A percentile compares a stretch with the other conserved stretches of the same genome.
Evolutionary conservation across 2,797 vertebrate species (phyloP).

Genomic region (Numenius phaeopus): DNA sequence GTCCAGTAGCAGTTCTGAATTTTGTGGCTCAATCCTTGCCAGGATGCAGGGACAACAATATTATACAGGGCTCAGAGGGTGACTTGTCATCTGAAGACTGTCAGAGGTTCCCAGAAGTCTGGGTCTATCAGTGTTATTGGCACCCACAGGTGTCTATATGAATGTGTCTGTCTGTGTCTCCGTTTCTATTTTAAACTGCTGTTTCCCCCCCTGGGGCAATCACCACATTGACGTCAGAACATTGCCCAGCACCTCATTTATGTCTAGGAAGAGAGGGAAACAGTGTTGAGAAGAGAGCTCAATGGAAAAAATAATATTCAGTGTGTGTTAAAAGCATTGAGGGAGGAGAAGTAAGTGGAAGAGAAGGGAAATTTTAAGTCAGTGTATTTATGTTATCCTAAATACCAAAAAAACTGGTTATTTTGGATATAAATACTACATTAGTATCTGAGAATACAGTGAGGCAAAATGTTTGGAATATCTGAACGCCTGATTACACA

Average conservation of each 20-base stretch:
- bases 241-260: conserved; percentile 67
- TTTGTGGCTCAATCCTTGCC: neutral
- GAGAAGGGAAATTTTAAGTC: conserved; percentile 51
- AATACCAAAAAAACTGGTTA: neutral
- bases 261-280: conserved; percentile 54
- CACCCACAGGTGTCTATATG: conserved; percentile 34
- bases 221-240: conserved; percentile 66
- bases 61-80: neutral
- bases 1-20: neutral
- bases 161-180: conserved; percentile 33
- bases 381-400: conserved; percentile 48
- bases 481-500: neutral
- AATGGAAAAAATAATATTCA: conserved; percentile 70
- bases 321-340: conserved; percentile 59
- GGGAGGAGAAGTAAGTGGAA: conserved; percentile 30
- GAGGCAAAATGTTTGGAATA: neutral
- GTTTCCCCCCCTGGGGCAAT: neutral
- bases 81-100: neutral
- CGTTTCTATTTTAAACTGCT: conserved; percentile 52
- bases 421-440: conserved; percentile 32
- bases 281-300: conserved; percentile 36
- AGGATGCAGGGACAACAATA: neutral
- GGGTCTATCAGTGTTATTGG: conserved; percentile 30
- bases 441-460: conserved; percentile 2
- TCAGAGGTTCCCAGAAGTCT: conserved; percentile 29